phyloP scores from a whole-genome alignment of 2,888 invertebrate genomes.

The Formica aserva region DNA sequence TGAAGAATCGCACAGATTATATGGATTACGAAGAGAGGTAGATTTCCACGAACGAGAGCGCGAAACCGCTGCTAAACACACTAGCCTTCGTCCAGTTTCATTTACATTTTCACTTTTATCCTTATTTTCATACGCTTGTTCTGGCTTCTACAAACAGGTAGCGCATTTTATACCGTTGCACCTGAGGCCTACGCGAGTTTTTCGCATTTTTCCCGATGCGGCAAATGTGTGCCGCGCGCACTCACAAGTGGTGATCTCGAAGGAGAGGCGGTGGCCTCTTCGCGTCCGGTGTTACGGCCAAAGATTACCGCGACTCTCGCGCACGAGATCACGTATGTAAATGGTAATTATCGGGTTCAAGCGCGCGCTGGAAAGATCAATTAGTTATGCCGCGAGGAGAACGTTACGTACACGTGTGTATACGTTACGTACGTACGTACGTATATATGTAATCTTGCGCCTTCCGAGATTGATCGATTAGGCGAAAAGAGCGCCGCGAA shows the following conservation, averaged over 20 bases:
- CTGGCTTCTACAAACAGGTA: slow-evolving; percentile 33
- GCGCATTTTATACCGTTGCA: slow-evolving; percentile 25
- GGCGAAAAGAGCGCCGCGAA: slow-evolving; percentile 55
- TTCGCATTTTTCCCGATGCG: not conserved
- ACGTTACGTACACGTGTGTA: slow-evolving; percentile 68
- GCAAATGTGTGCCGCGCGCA: slow-evolving; percentile 60
- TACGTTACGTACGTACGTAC: not conserved
- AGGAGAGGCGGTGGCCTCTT: slow-evolving; percentile 51
- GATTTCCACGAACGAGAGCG: slow-evolving; percentile 19
- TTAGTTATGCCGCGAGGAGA: slow-evolving; percentile 78
- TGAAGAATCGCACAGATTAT: slow-evolving; percentile 16
- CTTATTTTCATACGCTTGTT: slow-evolving; percentile 36
- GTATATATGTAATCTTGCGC: not conserved
- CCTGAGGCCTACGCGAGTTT: slow-evolving; percentile 12
- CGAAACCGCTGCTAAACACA: slow-evolving; percentile 15
- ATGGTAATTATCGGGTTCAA: slow-evolving; percentile 84
- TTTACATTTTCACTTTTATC: slow-evolving; percentile 41
- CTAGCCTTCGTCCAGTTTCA: slow-evolving; percentile 29
- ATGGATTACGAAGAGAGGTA: slow-evolving; percentile 28
- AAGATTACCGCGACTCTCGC: slow-evolving; percentile 67
- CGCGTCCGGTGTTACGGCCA: slow-evolving; percentile 32
- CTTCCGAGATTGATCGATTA: slow-evolving; percentile 54
- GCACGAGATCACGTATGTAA: slow-evolving; percentile 80
- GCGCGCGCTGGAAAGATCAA: slow-evolving; percentile 83
- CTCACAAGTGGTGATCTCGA: slow-evolving; percentile 58